Percentiles rank a stretch among this genome's conserved stretches.
Conservation (phyloP, 1,140 invertebrate species). For the Chymomyza costata region DNA sequence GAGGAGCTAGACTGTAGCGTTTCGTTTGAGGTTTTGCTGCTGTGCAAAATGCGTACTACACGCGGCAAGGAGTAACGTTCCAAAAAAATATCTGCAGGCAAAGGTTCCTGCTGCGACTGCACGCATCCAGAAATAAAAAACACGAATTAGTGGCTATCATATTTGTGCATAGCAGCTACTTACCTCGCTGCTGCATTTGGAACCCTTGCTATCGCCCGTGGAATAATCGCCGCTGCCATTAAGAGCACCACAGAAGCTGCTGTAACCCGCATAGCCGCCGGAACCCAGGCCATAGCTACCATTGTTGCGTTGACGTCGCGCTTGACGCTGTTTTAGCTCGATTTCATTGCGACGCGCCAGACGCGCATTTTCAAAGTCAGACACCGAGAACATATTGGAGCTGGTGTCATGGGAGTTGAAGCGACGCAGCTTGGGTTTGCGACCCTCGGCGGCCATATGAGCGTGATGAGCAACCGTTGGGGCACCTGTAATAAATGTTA, state of each 20-base stretch:
- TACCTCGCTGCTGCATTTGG: constrained; percentile 66
- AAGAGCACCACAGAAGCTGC: constrained; percentile 39
- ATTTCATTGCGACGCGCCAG: constrained; percentile 74
- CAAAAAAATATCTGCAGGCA: constrained; percentile 76
- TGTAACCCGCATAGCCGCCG: constrained; percentile 27
- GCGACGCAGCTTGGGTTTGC: constrained; percentile 69
- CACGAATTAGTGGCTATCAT: too few relatives aligned
- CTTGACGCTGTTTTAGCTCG: constrained; percentile 65
- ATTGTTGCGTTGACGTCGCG: constrained; percentile 55
- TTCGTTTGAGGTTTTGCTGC: constrained; percentile 59
- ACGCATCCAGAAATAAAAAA: neutral
- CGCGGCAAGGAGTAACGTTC: constrained; percentile 78
- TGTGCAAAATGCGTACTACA: constrained; percentile 76
- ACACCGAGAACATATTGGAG: constrained; percentile 75
- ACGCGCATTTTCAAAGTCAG: constrained; percentile 73
- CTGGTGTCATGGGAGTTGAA: constrained; percentile 75
- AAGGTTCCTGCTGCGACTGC: constrained; percentile 51
- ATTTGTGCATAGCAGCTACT: too few relatives aligned
- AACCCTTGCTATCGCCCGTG: constrained; percentile 73
- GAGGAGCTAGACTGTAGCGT: constrained; percentile 73
- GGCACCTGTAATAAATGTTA: constrained; percentile 42
- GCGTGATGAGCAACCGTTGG: constrained; percentile 52
- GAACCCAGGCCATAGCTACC: constrained; percentile 47
- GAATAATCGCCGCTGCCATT: constrained; percentile 69
- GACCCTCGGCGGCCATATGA: constrained; percentile 51